phyloP scores from a whole-genome alignment of 2,113 vertebrate genomes.

The Saguinus midas region DNA sequence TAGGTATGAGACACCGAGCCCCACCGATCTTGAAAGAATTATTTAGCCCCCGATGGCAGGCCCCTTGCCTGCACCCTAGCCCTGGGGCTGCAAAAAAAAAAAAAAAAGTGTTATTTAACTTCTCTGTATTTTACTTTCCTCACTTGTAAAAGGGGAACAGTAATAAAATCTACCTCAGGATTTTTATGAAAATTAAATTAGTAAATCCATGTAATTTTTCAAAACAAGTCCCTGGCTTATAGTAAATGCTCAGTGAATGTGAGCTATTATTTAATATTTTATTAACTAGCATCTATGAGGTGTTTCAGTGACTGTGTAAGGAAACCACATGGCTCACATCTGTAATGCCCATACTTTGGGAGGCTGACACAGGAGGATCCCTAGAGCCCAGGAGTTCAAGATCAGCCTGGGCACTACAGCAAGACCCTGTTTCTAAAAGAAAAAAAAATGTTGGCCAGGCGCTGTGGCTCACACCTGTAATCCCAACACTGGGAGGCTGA shows the following conservation, averaged over 20 bases:
- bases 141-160: neutral
- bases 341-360: neutral
- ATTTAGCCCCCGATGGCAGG: too few relatives aligned
- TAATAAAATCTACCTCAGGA: neutral
- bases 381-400: neutral
- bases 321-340: neutral
- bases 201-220: neutral
- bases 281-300: neutral
- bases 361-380: neutral
- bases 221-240: neutral
- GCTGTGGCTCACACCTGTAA: too few relatives aligned
- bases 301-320: neutral
- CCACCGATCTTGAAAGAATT: too few relatives aligned
- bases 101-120: neutral
- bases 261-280: neutral
- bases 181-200: neutral
- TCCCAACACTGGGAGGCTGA: too few relatives aligned
- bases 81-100: too few relatives aligned
- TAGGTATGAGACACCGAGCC: too few relatives aligned
- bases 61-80: too few relatives aligned
- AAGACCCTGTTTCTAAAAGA: neutral
- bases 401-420: neutral
- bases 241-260: neutral
- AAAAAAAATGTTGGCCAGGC: too few relatives aligned
- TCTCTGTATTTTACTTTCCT: neutral